These are phyloP conservation scores for Andrena bicolor DNA, from an alignment of 2,888 invertebrate species.

Conservation along the genomic window DNA sequence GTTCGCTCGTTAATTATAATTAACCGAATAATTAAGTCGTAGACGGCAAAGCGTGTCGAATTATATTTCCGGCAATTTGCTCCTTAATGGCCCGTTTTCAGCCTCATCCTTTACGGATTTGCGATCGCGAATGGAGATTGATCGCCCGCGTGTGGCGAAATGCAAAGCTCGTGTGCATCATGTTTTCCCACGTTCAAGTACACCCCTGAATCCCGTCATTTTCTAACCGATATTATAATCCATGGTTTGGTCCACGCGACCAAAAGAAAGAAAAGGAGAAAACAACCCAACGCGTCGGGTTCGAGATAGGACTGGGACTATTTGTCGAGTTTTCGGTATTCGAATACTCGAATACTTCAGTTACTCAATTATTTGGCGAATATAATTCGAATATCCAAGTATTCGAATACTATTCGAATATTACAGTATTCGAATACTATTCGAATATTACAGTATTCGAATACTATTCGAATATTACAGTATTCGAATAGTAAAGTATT, in stretches of 20 bases:
- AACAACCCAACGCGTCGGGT: background rate
- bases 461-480: no score
- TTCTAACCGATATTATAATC: constrained; percentile 27
- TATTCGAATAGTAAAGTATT: no score
- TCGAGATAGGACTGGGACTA: no score
- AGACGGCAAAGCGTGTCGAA: background rate
- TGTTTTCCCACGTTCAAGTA: constrained; percentile 28
- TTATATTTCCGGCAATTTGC: background rate
- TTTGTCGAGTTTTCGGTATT: no score
- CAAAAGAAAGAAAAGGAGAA: background rate
- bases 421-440: no score
- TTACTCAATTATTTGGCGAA: no score
- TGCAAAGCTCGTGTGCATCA: constrained; percentile 21
- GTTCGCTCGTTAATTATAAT: constrained; percentile 12
- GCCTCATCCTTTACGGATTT: background rate
- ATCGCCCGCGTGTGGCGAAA: constrained; percentile 34
- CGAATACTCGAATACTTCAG: no score
- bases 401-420: no score
- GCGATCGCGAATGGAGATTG: background rate
- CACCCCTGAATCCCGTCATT: constrained; percentile 31
- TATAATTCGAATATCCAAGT: no score
- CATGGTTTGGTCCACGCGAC: background rate
- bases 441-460: no score
- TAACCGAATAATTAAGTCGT: constrained; percentile 26
- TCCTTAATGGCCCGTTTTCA: background rate